Base-by-base conservation (phyloP, 2,888 invertebrate species). In the Lobophora halterata region DNA sequence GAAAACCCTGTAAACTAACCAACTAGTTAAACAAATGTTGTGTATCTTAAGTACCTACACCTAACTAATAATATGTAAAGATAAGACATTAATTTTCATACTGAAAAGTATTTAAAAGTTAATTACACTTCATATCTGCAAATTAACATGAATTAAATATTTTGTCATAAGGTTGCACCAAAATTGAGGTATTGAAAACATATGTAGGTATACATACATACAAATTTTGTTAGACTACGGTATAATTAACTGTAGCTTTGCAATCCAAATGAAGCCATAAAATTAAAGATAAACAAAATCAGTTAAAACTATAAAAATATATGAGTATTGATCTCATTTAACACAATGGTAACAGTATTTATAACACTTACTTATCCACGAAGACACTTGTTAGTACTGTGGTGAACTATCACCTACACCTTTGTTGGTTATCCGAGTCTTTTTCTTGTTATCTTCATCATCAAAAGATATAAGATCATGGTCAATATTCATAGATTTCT, bases 381-480 rank as follows among this genome's bases (percentile, higher is more conserved):
- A 80, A 85, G 83, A 82, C 83, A 83, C 83, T 65, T 67, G 19
- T 46, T 54, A 85, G 56, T 81, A 85, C 59, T 86, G 85, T 5
- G 86, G 85, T 53, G 86, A 85, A 62, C 81, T 85, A 40, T 80
- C 82, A 54, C 75, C 75, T 16, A 66, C 47, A 61, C 68, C 64
- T 57, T 75, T 78, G 68, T 71, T 80, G 13, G 70, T 48, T 46
- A 69, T 51, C n/a, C n/a, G n/a, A 26, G 77, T 63, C 17, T 69
- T 55, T 54, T 79, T 80, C 57, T 73, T 67, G 18, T 64, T 76
- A 1, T 85, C 81, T 43, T 82, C 85, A 36, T 76, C 73, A 54
- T 87, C 86, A 72, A 87, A 86, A 38, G 58, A 69, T 14, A 87
- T 87, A 26, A 87, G 68, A 55, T 86, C 83, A 36, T 77, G 82